Evolutionary conservation across 2,888 invertebrate genomes (phyloP).

Genomic region (Cataglyphis albicans): DNA sequence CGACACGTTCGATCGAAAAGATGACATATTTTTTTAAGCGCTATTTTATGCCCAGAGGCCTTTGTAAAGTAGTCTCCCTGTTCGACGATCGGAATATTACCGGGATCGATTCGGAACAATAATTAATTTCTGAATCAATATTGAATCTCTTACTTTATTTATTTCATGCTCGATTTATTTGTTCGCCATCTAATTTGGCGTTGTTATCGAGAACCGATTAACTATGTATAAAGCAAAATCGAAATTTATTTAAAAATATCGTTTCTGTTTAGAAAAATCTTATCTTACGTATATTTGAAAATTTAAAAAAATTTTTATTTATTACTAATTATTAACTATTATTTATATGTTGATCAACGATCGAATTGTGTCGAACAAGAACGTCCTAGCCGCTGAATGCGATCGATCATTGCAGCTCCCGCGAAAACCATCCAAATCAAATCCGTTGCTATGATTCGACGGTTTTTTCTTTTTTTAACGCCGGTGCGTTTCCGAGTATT

Average conservation of each 20-base stretch:
- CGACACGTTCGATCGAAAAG: conserved; percentile 38
- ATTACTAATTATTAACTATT: neutral
- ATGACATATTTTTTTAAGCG: neutral
- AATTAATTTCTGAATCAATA: neutral
- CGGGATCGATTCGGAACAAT: neutral
- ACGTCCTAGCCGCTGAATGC: conserved; percentile 48
- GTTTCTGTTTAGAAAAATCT: neutral
- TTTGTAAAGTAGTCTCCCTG: neutral
- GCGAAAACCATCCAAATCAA: conserved; percentile 1
- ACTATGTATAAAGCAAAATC: neutral
- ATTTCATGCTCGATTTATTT: neutral
- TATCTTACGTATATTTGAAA: neutral
- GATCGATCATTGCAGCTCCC: conserved; percentile 32
- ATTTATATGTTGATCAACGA: neutral
- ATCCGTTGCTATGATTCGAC: neutral
- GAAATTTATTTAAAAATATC: neutral
- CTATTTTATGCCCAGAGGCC: neutral
- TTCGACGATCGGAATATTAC: neutral
- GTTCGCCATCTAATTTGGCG: neutral
- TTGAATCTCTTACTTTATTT: neutral
- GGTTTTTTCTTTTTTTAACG: neutral
- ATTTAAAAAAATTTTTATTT: neutral
- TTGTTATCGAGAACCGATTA: neutral
- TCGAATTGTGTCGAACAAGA: conserved; percentile 22
- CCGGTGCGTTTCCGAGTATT: conserved; percentile 16